Conservation (phyloP, 2,113 vertebrate species). For the Oncorhynchus mykiss region DNA sequence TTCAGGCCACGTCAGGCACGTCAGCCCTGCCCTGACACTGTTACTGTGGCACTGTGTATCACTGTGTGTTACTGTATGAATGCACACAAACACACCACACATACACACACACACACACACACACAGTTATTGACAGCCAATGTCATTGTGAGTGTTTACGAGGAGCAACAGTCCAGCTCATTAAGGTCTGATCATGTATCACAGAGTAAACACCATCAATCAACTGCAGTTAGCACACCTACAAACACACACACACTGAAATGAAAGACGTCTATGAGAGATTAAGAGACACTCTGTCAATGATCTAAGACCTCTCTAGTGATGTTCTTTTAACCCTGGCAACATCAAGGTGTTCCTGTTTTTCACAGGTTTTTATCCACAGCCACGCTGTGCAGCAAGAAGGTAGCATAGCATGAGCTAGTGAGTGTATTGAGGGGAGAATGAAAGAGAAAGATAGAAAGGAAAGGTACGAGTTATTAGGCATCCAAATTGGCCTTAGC, state of each 20-base stretch:
- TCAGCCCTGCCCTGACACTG: conserved; percentile 18
- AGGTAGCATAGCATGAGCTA: too few species aligned
- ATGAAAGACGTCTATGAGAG: too few species aligned
- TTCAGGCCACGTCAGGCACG: background rate
- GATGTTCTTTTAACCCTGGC: too few species aligned
- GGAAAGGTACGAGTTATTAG: background rate
- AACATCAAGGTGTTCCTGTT: too few species aligned
- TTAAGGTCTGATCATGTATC: conserved; percentile 39
- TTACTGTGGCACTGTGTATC: conserved; percentile 7
- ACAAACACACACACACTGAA: background rate
- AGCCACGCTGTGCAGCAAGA: too few species aligned
- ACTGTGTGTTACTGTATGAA: background rate
- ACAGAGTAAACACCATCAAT: conserved; percentile 31
- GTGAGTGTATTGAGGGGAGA: too few species aligned
- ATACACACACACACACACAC: background rate
- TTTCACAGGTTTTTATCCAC: too few species aligned
- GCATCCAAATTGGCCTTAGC: conserved; percentile 8
- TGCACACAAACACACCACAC: background rate
- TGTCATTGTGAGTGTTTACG: conserved; percentile 21
- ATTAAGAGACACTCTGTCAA: too few species aligned
- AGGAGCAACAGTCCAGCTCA: conserved; percentile 14
- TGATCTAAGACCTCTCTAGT: too few species aligned
- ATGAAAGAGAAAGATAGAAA: background rate
- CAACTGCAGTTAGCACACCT: conserved; percentile 10
- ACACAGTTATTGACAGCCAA: background rate